Evolutionary conservation across 2,113 vertebrate species (phyloP).

Genomic region (Hemibagrus wyckioides): DNA sequence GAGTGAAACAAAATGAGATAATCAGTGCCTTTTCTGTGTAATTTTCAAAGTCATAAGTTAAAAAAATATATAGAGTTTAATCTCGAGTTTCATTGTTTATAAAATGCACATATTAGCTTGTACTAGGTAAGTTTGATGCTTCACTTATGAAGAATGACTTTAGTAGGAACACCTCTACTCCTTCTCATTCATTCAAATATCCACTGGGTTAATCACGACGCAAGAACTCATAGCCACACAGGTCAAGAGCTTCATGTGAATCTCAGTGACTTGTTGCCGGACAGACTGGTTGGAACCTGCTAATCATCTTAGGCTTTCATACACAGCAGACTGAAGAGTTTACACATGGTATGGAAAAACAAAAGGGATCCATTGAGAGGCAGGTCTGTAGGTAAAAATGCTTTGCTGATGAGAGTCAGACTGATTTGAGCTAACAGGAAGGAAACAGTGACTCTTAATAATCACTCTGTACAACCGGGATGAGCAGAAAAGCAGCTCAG

Average conservation of each 20-base stretch:
- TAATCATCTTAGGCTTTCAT: background rate
- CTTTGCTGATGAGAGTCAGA: background rate
- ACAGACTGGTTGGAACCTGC: background rate
- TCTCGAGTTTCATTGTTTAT: background rate
- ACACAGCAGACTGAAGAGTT: background rate
- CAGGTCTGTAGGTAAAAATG: background rate
- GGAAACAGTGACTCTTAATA: background rate
- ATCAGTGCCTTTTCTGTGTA: background rate
- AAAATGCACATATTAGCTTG: too few species aligned
- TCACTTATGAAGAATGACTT: background rate
- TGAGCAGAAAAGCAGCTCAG: background rate
- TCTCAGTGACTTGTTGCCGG: background rate
- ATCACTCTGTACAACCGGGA: background rate
- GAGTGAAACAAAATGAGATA: background rate
- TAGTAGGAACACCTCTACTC: background rate
- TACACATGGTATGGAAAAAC: background rate
- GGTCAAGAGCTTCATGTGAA: background rate
- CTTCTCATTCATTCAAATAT: background rate
- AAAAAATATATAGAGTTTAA: too few species aligned
- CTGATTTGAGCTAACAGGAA: background rate
- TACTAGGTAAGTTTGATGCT: background rate
- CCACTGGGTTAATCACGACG: background rate
- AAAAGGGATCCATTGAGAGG: background rate
- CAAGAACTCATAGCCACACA: background rate
- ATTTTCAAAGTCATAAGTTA: too few species aligned